These are phyloP conservation scores for Sebastes oblongus DNA, from an alignment of 2,797 vertebrate genomes.

Conservation along the genomic window DNA sequence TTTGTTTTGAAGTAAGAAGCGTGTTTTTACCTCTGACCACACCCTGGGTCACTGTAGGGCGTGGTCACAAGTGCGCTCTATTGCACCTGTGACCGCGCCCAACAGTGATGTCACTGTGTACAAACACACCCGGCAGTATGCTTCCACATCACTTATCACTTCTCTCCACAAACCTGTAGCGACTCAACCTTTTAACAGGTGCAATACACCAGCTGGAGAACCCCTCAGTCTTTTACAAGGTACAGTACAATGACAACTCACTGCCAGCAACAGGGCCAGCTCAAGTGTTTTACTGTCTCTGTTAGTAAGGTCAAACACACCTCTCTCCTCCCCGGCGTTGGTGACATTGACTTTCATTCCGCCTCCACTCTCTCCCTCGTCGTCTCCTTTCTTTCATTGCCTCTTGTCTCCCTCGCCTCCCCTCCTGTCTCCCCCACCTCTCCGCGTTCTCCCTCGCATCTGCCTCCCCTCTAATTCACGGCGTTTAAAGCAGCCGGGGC, in stretches of 20 bases:
- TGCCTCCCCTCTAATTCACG: constrained; percentile 80
- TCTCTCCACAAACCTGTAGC: not conserved
- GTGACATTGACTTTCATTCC: constrained; percentile 78
- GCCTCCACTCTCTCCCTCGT: constrained; percentile 34
- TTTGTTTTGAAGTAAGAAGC: not conserved
- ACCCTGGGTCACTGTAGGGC: no score
- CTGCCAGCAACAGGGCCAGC: constrained; percentile 65
- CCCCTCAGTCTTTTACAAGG: constrained; percentile 54
- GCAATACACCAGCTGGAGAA: constrained; percentile 44
- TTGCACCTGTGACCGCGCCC: not conserved
- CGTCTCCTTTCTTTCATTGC: constrained; percentile 52
- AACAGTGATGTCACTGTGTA: not conserved
- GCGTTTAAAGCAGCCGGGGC: constrained; percentile 84
- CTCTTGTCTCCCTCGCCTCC: constrained; percentile 41
- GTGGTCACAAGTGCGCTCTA: not conserved
- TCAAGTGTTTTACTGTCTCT: constrained; percentile 77
- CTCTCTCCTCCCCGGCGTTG: constrained; percentile 56
- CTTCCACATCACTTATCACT: not conserved
- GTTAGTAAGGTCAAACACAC: constrained; percentile 80
- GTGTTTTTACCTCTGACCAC: no score
- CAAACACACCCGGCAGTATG: not conserved
- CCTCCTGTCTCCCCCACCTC: constrained; percentile 49
- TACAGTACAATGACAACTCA: constrained; percentile 72
- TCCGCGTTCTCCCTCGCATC: constrained; percentile 37
- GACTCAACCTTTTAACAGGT: constrained; percentile 34